Conservation (phyloP, 2,797 vertebrate genomes). For the Rhinella marina region DNA sequence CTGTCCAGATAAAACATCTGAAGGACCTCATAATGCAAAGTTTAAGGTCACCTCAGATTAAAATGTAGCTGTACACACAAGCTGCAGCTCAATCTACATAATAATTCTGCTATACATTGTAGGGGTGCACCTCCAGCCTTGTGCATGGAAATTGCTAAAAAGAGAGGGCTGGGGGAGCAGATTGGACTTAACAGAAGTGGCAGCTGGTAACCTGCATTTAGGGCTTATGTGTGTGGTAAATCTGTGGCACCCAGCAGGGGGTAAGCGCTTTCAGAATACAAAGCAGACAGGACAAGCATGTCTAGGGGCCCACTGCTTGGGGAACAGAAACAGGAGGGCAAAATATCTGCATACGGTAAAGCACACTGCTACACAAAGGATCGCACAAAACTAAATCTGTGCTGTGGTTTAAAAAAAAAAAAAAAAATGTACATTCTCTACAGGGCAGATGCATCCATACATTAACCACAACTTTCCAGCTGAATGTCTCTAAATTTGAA, state of each 20-base stretch:
- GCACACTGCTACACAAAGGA: background rate
- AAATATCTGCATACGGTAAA: slow-evolving; percentile 16
- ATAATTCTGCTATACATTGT: background rate
- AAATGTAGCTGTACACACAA: background rate
- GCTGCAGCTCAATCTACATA: background rate
- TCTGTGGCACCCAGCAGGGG: slow-evolving; percentile 43
- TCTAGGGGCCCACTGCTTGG: slow-evolving; percentile 17
- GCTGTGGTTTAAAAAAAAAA: background rate
- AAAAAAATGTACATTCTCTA: background rate
- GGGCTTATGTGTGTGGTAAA: slow-evolving; percentile 48
- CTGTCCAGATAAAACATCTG: background rate
- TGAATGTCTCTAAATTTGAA: background rate
- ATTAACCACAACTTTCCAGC: background rate
- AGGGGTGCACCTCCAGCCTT: background rate
- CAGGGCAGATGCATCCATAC: background rate
- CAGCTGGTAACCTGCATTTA: slow-evolving; percentile 53
- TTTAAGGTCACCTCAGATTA: background rate
- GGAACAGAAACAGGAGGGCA: slow-evolving; percentile 5
- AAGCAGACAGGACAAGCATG: slow-evolving; percentile 26
- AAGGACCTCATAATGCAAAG: background rate
- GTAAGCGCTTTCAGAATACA: slow-evolving; percentile 34
- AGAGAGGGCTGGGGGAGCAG: background rate
- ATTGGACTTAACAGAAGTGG: slow-evolving; percentile 36
- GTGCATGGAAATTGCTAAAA: background rate
- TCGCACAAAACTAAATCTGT: background rate